Base-by-base conservation (phyloP, 2,888 invertebrate species). In the Horisme vitalbata region DNA sequence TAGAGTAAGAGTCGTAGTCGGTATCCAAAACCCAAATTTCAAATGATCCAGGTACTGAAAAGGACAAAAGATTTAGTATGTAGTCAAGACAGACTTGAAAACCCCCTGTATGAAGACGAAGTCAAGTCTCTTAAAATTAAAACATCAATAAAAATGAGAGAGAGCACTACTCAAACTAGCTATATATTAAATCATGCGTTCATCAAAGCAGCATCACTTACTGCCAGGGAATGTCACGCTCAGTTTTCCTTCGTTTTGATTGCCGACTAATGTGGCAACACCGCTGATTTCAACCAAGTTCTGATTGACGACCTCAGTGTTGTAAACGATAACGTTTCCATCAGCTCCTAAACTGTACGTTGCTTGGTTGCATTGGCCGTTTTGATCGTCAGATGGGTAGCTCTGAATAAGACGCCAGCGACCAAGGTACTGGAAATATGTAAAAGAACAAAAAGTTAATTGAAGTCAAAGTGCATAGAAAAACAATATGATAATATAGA, bases 331-430 rank as follows among this genome's bases (percentile, higher is more conserved):
- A 0, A 81, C 58, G 0, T 44, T 47, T 1, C 57, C 65, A 28
- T 55, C 78, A 0, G 68, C 68, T 27, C 69, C 75, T 0, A 74
- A 54, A 1, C 73, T 71, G 69, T 93, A 93, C 7, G 82, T 85
- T 0, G 92, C 92, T 6, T 90, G 90, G 18, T 92, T 91, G 64
- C 94, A 94, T 58, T 90, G 88, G 0, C 93, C 93, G 0, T 73
- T 82, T 79, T 93, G 91, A 58, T 90, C 91, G 10, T 90, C 62
- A 1, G 91, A 84, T 37, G 91, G 91, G 62, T 93, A 94, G 55
- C 91, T 88, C 58, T 92, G 91, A 8, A 91, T 90, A 60, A 93
- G 90, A 61, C 91, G 92, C 94, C 94, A 94, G 8, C 61, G 70
- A 5, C 76, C 79, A 7, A 55, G 1, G 30, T 74, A 83, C 79